Evolutionary conservation across 1,140 invertebrate genomes (phyloP).

Genomic region (Ips typographus): DNA sequence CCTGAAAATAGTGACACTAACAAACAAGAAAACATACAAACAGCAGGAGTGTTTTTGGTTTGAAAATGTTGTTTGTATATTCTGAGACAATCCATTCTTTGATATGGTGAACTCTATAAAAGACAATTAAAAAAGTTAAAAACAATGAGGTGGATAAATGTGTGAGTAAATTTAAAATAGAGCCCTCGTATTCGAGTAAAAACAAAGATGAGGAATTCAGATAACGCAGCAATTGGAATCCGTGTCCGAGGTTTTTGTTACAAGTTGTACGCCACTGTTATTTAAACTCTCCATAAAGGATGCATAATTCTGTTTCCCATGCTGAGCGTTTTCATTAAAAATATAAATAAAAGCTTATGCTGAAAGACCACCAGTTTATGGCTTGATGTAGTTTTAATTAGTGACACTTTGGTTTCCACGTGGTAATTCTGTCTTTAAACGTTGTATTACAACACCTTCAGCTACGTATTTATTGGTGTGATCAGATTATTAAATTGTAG

Average conservation of each 20-base stretch:
- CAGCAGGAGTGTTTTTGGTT: too few species aligned
- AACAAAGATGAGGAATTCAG: slow-evolving; percentile 41
- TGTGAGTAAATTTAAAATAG: background rate
- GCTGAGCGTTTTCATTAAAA: slow-evolving; percentile 43
- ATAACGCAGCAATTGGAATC: slow-evolving; percentile 48
- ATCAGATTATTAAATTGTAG: too few species aligned
- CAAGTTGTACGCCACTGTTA: slow-evolving; percentile 49
- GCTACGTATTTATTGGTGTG: too few species aligned
- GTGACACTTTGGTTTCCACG: slow-evolving; percentile 21
- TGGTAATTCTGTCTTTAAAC: background rate
- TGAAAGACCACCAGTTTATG: slow-evolving; percentile 40
- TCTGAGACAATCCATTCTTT: too few species aligned
- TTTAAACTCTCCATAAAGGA: slow-evolving; percentile 45
- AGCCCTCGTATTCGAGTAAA: slow-evolving; percentile 18
- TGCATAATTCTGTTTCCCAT: slow-evolving; percentile 47
- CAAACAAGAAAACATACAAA: too few species aligned
- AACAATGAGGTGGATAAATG: too few species aligned
- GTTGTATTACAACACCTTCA: too few species aligned
- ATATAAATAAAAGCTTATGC: slow-evolving; percentile 38
- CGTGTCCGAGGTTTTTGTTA: slow-evolving; percentile 47
- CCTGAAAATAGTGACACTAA: too few species aligned
- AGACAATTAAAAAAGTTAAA: too few species aligned
- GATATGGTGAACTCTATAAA: too few species aligned
- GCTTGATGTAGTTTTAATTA: slow-evolving; percentile 40
- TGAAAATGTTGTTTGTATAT: too few species aligned